Evolutionary conservation across 2,888 invertebrate genomes (phyloP).

Genomic region (Drepana falcataria): DNA sequence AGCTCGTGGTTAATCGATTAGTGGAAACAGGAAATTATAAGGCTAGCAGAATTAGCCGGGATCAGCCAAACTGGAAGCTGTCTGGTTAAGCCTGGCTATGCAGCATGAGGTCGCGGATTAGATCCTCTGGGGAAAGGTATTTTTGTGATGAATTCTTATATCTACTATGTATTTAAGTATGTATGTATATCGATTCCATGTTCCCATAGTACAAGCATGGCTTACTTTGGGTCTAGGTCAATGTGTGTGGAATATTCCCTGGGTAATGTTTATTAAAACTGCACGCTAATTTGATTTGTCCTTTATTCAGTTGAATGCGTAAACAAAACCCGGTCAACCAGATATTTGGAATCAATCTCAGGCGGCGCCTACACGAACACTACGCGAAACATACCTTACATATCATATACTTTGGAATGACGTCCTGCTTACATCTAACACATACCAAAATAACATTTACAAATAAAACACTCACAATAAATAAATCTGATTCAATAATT

Average conservation of each 20-base stretch:
- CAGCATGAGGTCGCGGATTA: too few relatives aligned
- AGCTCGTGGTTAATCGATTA: too few relatives aligned
- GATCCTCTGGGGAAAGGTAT: too few relatives aligned
- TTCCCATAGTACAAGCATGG: background rate
- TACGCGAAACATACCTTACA: conserved; percentile 37
- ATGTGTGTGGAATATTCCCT: background rate
- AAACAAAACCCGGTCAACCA: conserved; percentile 68
- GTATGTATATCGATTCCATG: too few relatives aligned
- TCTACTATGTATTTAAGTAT: too few relatives aligned
- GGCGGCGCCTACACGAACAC: conserved; percentile 44
- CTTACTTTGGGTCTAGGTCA: too few relatives aligned
- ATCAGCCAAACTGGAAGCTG: too few relatives aligned
- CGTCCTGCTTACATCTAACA: conserved; percentile 50
- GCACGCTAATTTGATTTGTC: conserved; percentile 41
- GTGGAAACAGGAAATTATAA: too few relatives aligned
- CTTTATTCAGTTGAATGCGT: conserved; percentile 70
- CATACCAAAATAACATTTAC: conserved; percentile 58
- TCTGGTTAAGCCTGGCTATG: too few relatives aligned
- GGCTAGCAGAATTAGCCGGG: too few relatives aligned
- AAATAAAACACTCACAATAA: conserved; percentile 62
- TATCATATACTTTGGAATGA: conserved; percentile 70
- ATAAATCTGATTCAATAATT: conserved; percentile 69
- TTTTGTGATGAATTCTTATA: too few relatives aligned
- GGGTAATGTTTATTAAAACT: conserved; percentile 14
- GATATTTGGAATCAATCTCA: conserved; percentile 54